These are phyloP conservation scores for Anthopleura sola DNA, from an alignment of 64 coral and sea anemone species.

Conservation along the genomic window DNA sequence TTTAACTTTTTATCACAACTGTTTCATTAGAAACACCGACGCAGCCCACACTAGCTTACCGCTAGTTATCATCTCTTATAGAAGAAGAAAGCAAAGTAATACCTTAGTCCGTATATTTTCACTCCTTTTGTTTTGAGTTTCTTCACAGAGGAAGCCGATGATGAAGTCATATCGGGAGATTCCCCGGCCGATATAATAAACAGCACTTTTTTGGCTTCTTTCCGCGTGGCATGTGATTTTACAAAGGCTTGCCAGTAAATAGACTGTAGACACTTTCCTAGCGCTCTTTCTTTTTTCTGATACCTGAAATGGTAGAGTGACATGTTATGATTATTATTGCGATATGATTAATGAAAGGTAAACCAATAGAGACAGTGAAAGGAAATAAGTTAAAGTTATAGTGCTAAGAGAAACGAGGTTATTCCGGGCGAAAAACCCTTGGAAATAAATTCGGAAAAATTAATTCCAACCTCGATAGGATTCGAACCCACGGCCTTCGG, in stretches of 20 bases:
- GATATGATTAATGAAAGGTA: not conserved
- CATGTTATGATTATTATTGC: not conserved
- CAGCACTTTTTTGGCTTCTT: conserved; percentile 1
- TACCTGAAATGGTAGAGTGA: no score
- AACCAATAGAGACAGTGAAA: no score
- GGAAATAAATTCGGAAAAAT: no score
- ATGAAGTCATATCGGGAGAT: not conserved
- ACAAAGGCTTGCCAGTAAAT: conserved; percentile 7
- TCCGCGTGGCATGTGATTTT: not conserved
- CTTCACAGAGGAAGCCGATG: not conserved
- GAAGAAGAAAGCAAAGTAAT: not conserved
- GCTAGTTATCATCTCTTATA: no score
- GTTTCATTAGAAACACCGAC: no score
- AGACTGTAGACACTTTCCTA: not conserved
- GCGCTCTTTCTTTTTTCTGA: not conserved
- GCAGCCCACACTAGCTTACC: no score
- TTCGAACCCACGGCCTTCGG: no score
- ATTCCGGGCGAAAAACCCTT: no score
- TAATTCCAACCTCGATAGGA: no score
- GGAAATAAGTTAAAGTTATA: no score
- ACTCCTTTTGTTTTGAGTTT: not conserved
- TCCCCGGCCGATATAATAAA: not conserved
- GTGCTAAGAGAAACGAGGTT: no score
- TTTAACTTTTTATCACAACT: no score
- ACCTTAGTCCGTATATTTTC: conserved; percentile 12